These are phyloP conservation scores for Gadus macrocephalus DNA, from an alignment of 2,113 vertebrate genomes.

Conservation along the genomic window DNA sequence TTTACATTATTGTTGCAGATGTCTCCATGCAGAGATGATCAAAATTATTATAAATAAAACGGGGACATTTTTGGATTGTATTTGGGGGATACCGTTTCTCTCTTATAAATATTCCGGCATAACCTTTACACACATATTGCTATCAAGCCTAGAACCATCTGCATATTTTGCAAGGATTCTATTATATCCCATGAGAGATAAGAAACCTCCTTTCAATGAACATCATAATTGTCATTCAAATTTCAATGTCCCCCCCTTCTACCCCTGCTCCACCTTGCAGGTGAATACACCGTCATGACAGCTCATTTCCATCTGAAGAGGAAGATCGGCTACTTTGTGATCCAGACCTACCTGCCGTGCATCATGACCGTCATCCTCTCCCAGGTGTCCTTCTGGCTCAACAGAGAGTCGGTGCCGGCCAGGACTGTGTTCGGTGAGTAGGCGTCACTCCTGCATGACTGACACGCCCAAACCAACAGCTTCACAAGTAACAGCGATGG, in stretches of 20 bases:
- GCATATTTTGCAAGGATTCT: background rate
- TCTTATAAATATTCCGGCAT: background rate
- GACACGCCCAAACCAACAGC: background rate
- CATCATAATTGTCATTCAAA: constrained; percentile 4
- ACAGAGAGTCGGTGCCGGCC: constrained; percentile 96
- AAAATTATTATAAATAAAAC: no score
- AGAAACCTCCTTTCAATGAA: background rate
- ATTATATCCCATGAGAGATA: background rate
- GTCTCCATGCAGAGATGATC: no score
- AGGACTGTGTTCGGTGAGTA: constrained; percentile 96
- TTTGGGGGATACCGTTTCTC: no score
- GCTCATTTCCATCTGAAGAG: constrained; percentile 98
- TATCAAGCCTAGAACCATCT: background rate
- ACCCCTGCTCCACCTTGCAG: constrained; percentile 59
- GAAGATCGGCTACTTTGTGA: constrained; percentile 99
- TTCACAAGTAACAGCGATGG: background rate
- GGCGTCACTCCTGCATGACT: background rate
- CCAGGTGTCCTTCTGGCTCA: constrained; percentile 98
- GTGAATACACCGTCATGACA: constrained; percentile 98
- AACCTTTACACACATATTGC: background rate
- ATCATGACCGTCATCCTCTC: constrained; percentile 99
- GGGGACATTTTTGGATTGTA: no score
- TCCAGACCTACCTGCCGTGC: constrained; percentile 97
- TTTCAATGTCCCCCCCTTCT: background rate
- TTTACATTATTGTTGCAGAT: no score